Evolutionary conservation across 2,113 vertebrate species (phyloP), one percentile per base, ranked within the genome.

Genomic region (Chionodraco myersi): DNA sequence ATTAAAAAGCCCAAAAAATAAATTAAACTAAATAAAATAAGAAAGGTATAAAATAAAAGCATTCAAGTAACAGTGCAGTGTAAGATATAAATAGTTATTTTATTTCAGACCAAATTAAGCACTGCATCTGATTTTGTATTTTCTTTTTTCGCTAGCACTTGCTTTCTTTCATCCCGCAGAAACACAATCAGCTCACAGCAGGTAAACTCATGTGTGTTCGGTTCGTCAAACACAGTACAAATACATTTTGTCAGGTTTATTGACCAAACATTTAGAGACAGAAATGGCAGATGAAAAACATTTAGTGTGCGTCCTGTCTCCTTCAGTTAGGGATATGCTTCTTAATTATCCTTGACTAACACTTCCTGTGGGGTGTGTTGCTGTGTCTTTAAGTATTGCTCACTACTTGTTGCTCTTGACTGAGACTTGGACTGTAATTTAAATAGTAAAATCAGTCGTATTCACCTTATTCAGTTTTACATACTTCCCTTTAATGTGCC

Each of bases 381-480:
- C 59, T 57, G 34, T 56, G 41, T 70, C 23, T 85, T 82, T 79
- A 54, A 82, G 69, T 18, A 16, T 66, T 21, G 61, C 30, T 79
- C 21, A 14, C 51, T 58, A 23, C 59, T 77, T 56, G 21, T 58
- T 72, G 48, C 23, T 73, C 34, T 57, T 65, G 9, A 59, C 45
- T 48, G 30, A 69, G 54, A 61, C 8, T n/a, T 45, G 4, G 6
- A 23, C 23, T 77, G 34, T 69, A 30, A 59, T 64, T 73, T 3
- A 79, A 75, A 77, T 16, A 18, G 48, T 56, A 52, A 62, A 72
- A 57, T 12, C 13, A 15, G 26, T 44, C 51, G 52, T 34, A 72
- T 76, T 76, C 16, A 73, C 21, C 12, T 81, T 77, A 7, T 72
- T 23, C 18, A 10, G 9, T 67, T 65, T 44, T 23, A 16, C 41